phyloP scores from a whole-genome alignment of 2,113 vertebrate genomes.

The Brachionichthys hirsutus region DNA sequence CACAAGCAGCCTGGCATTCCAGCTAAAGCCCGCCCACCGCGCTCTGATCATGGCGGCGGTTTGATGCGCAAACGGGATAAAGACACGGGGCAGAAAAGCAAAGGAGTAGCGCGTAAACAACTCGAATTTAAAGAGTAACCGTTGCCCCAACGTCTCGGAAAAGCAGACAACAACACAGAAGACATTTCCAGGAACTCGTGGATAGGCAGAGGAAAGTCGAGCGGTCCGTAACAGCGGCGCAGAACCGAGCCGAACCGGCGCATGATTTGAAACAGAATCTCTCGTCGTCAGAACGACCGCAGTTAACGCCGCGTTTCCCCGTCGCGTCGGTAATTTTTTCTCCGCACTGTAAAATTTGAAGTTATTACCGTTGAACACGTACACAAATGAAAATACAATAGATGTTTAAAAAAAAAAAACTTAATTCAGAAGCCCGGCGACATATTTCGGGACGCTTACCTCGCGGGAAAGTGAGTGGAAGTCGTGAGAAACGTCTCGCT shows the following conservation, averaged over 20 bases:
- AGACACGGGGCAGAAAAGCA: constrained; percentile 62
- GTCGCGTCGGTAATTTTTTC: constrained; percentile 44
- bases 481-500: constrained; percentile 65
- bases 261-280: constrained; percentile 64
- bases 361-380: background rate
- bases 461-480: constrained; percentile 47
- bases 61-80: constrained; percentile 75
- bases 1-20: constrained; percentile 25
- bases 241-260: constrained; percentile 68
- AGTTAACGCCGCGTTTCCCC: constrained; percentile 48
- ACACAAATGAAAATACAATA: too few species aligned
- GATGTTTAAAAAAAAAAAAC: background rate
- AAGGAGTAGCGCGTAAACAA: constrained; percentile 58
- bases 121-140: constrained; percentile 40
- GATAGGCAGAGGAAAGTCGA: constrained; percentile 3
- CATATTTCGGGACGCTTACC: constrained; percentile 57
- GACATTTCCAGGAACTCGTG: constrained; percentile 59
- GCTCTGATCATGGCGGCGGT: constrained; percentile 76
- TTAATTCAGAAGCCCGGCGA: background rate
- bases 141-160: background rate
- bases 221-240: constrained; percentile 39
- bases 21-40: constrained; percentile 50
- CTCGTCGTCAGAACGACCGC: constrained; percentile 29
- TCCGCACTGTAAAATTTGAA: constrained; percentile 13
- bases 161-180: constrained; percentile 25